These are phyloP conservation scores for Apaloderma vittatum DNA, from an alignment of 2,113 vertebrate species.

Conservation along the genomic window DNA sequence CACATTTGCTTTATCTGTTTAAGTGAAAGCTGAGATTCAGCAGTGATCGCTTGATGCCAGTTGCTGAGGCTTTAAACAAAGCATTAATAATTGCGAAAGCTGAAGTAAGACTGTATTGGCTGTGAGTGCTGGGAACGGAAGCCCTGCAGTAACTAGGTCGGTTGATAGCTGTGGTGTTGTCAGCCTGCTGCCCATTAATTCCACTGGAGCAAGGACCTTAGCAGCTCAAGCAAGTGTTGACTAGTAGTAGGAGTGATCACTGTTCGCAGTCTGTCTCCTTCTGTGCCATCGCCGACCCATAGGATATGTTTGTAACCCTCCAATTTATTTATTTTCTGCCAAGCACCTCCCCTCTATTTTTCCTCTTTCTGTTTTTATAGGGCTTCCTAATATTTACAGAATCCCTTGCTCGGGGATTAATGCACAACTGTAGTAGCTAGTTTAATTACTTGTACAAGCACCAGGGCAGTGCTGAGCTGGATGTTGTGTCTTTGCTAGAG, in stretches of 20 bases:
- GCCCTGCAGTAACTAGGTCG: background rate
- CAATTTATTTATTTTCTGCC: background rate
- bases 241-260: background rate
- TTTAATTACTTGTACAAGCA: background rate
- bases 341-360: background rate
- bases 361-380: background rate
- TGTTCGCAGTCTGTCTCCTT: background rate
- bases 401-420: background rate
- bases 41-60: background rate
- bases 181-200: background rate
- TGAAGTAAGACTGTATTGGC: background rate
- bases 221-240: background rate
- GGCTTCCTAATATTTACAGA: background rate
- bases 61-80: background rate
- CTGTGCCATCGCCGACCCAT: background rate
- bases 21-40: conserved; percentile 14
- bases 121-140: conserved; percentile 36
- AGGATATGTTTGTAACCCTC: background rate
- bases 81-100: background rate
- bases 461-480: background rate
- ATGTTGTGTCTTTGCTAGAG: background rate
- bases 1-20: background rate
- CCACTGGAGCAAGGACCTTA: background rate
- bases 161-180: background rate
- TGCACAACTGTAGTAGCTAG: background rate